Conservation (phyloP, 2,888 invertebrate genomes). For the Petrolisthes manimaculis region DNA sequence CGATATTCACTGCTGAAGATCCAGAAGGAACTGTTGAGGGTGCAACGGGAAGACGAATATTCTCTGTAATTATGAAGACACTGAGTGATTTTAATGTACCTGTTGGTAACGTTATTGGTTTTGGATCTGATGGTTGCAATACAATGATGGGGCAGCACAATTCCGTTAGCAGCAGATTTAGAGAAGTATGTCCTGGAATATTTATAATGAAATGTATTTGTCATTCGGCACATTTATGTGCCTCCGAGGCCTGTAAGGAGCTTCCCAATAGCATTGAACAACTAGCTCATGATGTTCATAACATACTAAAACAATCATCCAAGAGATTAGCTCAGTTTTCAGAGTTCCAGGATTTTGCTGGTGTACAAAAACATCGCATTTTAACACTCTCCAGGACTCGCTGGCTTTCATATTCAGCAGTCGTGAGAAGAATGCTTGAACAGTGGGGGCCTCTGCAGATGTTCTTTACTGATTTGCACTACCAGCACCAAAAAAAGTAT, state of each 20-base stretch:
- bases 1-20: background rate
- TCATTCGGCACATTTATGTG: slow-evolving; percentile 68
- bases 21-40: slow-evolving; percentile 4
- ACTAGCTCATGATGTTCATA: slow-evolving; percentile 67
- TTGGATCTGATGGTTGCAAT: slow-evolving; percentile 23
- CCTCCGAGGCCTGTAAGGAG: slow-evolving; percentile 68
- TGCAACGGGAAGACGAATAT: slow-evolving; percentile 9
- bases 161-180: slow-evolving; percentile 26
- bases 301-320: slow-evolving; percentile 67
- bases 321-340: slow-evolving; percentile 25
- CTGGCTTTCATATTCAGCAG: no score
- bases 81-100: slow-evolving; percentile 17
- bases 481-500: slow-evolving; percentile 18
- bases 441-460: slow-evolving; percentile 32
- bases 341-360: slow-evolving; percentile 64
- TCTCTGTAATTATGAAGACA: slow-evolving; percentile 18
- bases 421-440: slow-evolving; percentile 67
- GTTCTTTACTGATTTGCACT: slow-evolving; percentile 30
- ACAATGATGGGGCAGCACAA: slow-evolving; percentile 27
- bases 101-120: slow-evolving; percentile 13
- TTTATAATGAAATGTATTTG: slow-evolving; percentile 68
- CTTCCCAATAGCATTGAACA: slow-evolving; percentile 67
- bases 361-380: slow-evolving; percentile 68
- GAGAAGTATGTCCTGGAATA: slow-evolving; percentile 21
- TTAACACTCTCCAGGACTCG: slow-evolving; percentile 60